Conservation (phyloP, 2,113 vertebrate genomes). For the Corydoras sp. region DNA sequence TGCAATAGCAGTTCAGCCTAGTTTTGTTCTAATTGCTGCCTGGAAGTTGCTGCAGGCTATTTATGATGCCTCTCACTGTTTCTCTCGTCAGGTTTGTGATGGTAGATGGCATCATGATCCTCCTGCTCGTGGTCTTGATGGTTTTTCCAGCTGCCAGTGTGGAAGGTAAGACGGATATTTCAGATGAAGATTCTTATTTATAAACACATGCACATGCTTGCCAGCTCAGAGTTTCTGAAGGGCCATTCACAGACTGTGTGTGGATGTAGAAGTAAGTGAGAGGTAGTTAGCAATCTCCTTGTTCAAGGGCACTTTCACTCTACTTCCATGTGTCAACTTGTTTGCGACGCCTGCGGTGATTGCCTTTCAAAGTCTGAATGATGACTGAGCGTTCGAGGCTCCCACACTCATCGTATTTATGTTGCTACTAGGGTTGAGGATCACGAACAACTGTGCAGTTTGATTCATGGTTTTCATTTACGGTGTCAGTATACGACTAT, state of each 20-base stretch:
- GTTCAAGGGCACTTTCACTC: background rate
- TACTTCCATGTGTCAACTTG: background rate
- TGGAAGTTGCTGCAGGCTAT: background rate
- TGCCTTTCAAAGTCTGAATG: slow-evolving; percentile 9
- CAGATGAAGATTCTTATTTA: slow-evolving; percentile 13
- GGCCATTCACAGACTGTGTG: slow-evolving; percentile 58
- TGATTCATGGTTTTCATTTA: too few species aligned
- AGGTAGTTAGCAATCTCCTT: slow-evolving; percentile 16
- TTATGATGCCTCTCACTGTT: slow-evolving; percentile 16
- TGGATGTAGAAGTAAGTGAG: slow-evolving; percentile 22
- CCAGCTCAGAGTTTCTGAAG: background rate
- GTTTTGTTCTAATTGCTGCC: background rate
- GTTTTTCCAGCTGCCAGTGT: slow-evolving; percentile 68
- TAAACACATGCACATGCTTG: background rate
- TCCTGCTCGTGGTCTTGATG: slow-evolving; percentile 72
- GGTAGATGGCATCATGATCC: slow-evolving; percentile 72
- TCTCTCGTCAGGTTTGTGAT: slow-evolving; percentile 65
- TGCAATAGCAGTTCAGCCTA: background rate
- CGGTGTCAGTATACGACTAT: too few species aligned
- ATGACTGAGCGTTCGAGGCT: slow-evolving; percentile 19
- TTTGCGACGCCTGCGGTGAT: slow-evolving; percentile 28
- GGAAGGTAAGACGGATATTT: slow-evolving; percentile 72
- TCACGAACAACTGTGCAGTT: too few species aligned
- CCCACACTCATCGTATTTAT: background rate
- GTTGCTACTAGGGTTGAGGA: background rate